These are phyloP conservation scores for Aplysina aerophoba DNA, from an alignment of 37 sponge, comb jelly and placozoan genomes.

Conservation along the genomic window DNA sequence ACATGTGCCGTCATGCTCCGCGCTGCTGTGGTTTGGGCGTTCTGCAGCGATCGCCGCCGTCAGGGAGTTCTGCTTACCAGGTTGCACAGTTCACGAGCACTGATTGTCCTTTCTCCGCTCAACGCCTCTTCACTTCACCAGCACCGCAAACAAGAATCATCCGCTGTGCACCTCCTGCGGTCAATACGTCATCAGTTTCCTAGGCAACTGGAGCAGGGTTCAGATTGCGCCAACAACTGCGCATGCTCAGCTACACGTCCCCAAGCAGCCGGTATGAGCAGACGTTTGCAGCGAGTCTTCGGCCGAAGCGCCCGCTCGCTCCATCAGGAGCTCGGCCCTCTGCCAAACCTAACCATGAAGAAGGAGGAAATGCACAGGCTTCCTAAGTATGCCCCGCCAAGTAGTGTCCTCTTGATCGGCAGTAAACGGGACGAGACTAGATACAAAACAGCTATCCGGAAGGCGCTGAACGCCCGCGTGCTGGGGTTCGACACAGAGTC, in stretches of 20 bases:
- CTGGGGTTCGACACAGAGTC: slow-evolving; percentile 6
- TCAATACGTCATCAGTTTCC: slow-evolving; percentile 4
- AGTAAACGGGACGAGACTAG: not conserved
- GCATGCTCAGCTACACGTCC: slow-evolving; percentile 16
- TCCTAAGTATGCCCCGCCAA: not conserved
- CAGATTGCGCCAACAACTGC: not conserved
- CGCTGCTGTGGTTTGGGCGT: not conserved
- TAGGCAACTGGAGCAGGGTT: not conserved
- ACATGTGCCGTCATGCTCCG: too few relatives aligned
- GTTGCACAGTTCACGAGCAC: too few relatives aligned
- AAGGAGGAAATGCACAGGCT: not conserved
- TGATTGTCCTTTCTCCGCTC: too few relatives aligned
- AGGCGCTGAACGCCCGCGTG: not conserved
- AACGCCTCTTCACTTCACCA: not conserved
- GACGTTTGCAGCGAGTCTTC: not conserved
- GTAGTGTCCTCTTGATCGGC: not conserved
- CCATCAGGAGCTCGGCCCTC: not conserved
- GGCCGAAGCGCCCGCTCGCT: too few relatives aligned
- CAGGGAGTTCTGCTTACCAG: not conserved
- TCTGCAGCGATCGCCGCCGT: not conserved
- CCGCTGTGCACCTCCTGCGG: not conserved
- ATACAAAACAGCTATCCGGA: not conserved
- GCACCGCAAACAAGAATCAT: not conserved
- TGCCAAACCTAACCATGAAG: not conserved
- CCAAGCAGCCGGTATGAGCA: not conserved